Base-by-base conservation (phyloP, 2,797 vertebrate species). In the Myotis daubentonii region DNA sequence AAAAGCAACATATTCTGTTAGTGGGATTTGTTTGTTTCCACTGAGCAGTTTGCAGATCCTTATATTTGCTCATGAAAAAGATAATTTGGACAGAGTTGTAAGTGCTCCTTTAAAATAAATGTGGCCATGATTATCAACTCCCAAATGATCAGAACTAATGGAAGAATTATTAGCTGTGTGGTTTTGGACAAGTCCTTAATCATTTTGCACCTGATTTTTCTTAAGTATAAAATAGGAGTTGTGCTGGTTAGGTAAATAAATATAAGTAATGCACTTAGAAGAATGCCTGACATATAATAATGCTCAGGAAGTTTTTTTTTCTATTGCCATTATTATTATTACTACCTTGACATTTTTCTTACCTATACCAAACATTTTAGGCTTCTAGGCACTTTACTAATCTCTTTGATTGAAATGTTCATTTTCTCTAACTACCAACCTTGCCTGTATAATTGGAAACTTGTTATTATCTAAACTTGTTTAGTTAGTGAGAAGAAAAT, bases 401-500 rank as follows among this genome's bases (percentile, higher is more conserved):
- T 4, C 20, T 92, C n/a, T 76, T 89, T 92, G 53, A 36, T 71
- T 71, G 65, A 80, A 89, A 55, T 28, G 6, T 79, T 92, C 8
- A 22, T 93, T 92, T 95, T 80, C 53, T 90, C 3, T 80, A 55
- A 41, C 55, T 65, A 53, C 38, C 28, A 57, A 38, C 8, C 15
- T 47, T 71, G 8, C 22, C 22, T 81, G 9, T 41, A 86, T 55
- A 23, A 82, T 74, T 74, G 8, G 17, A 15, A 80, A 70, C 4
- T 92, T 95, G 22, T 53, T 88, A 74, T 72, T 87, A 33, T 89
- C 23, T 60, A 72, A 94, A 38, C 23, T 12, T 88, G 19, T 53
- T 95, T 28, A 94, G 33, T 74, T 81, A 80, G 4, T 55, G 57
- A 86, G 74, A 92, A 93, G 62, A 62, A 92, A 89, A 80, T 83